Base-by-base conservation (phyloP, 1,140 invertebrate genomes). In the Limonius californicus region DNA sequence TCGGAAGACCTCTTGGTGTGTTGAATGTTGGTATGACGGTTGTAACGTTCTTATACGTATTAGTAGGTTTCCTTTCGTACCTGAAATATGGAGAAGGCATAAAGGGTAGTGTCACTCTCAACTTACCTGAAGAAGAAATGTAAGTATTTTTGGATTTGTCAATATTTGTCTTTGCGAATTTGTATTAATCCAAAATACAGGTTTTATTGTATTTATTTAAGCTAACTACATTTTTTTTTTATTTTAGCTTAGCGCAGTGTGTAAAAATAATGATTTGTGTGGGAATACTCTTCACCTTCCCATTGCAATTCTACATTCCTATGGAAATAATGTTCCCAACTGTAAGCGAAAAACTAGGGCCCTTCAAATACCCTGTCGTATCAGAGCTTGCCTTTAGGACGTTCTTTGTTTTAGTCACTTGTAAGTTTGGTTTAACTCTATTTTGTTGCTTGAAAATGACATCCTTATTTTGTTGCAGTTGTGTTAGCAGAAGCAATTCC, bases 21-120 rank as follows among this genome's bases (percentile, higher is more conserved):
- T 75, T 96, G 6, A 95, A 95, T 73, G 83, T 89, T 1, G 88
- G 90, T 30, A 95, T 95, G 92, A 74, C 86, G 0, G 79, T 89
- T 16, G 90, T 95, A 0, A 86, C 85, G 1, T 57, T 74, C 39
- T 83, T 95, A 64, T 94, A 94, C 74, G 83, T 90, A 7, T 78
- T 83, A 1, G 84, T 94, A 60, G 94, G 93, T 47, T 91, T 93
- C 73, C 83, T 92, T 23, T 89, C 91, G 0, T 96, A 94, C 72
- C 78, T 95, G 15, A 87, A 89, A 68, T 93, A 87, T 70, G 90
- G 90, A 0, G 80, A 83, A 14, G 64, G 71, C 0, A 79, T 87
- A 1, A 56, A 81, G 19, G 88, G 87, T 15, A 89, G 85, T 68
- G 85, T 91, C 14, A 91, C 89, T 0, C 78, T 91, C 0, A 89